phyloP scores from a whole-genome alignment of 2,797 vertebrate species.

The Sebastes hubbsi region DNA sequence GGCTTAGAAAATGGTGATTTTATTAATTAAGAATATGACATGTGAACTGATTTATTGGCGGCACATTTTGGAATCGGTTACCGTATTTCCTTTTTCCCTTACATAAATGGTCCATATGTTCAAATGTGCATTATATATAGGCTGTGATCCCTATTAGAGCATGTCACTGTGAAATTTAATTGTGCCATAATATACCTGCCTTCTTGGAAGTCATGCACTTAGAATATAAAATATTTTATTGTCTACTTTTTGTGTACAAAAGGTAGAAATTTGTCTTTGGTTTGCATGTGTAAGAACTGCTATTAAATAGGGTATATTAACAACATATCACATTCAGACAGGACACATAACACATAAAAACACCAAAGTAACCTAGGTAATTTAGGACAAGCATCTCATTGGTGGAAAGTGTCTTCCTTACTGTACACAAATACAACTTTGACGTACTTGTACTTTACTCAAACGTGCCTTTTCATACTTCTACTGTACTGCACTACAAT shows the following conservation, averaged over 20 bases:
- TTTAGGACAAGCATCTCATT: background rate
- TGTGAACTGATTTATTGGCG: background rate
- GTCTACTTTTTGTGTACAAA: too few species aligned
- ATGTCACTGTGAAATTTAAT: background rate
- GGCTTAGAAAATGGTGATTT: slow-evolving; percentile 13
- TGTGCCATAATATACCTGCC: background rate
- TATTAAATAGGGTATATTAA: too few species aligned
- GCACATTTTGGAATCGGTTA: background rate
- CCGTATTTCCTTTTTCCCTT: background rate
- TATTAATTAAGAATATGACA: slow-evolving; percentile 35
- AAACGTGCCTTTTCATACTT: background rate
- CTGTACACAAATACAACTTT: background rate
- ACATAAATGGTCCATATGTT: background rate
- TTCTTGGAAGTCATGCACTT: background rate
- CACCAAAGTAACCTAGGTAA: too few species aligned
- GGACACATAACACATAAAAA: too few species aligned
- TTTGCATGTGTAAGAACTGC: accelerated
- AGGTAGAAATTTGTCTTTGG: too few species aligned
- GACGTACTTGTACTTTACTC: background rate
- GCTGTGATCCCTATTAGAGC: background rate
- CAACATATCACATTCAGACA: too few species aligned
- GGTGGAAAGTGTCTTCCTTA: background rate
- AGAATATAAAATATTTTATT: too few species aligned
- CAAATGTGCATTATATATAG: background rate
- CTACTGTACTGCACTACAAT: too few species aligned